phyloP scores from a whole-genome alignment of 2,797 vertebrate species.

The Sphaeramia orbicularis region DNA sequence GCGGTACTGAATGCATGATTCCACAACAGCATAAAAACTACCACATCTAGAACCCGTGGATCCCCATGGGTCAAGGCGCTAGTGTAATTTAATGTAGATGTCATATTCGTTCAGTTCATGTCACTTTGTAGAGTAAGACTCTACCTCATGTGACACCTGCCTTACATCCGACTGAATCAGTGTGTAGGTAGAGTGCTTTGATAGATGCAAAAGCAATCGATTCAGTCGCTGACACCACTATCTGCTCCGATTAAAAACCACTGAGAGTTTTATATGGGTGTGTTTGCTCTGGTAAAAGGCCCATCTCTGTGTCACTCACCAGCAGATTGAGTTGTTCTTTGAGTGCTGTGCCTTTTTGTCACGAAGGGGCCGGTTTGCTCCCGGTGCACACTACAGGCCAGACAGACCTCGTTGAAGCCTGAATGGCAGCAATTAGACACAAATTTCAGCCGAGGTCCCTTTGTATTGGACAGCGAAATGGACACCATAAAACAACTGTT shows the following conservation, averaged over 20 bases:
- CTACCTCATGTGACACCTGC: not conserved
- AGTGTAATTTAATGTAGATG: too few relatives aligned
- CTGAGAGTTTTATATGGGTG: conserved; percentile 10
- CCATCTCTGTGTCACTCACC: not conserved
- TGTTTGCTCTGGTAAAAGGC: conserved; percentile 15
- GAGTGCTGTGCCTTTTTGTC: conserved; percentile 10
- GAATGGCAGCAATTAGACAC: conserved; percentile 34
- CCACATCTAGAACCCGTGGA: too few relatives aligned
- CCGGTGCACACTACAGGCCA: not conserved
- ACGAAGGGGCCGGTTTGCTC: conserved; percentile 14
- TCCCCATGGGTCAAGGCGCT: too few relatives aligned
- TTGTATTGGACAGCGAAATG: conserved; percentile 22
- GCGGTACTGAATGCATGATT: too few relatives aligned
- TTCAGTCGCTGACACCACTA: not conserved
- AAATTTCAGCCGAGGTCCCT: not conserved
- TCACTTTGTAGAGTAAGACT: too few relatives aligned
- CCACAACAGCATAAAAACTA: too few relatives aligned
- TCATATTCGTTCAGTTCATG: too few relatives aligned
- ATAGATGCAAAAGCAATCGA: conserved; percentile 23
- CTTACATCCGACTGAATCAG: too few relatives aligned
- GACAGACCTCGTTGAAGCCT: conserved; percentile 18
- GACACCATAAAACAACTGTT: conserved; percentile 21
- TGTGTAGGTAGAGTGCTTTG: conserved; percentile 8
- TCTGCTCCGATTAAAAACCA: conserved; percentile 13
- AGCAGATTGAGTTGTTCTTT: conserved; percentile 17